These are phyloP conservation scores for Dipodomys stephensi DNA, from an alignment of 2,113 vertebrate genomes.

Conservation along the genomic window DNA sequence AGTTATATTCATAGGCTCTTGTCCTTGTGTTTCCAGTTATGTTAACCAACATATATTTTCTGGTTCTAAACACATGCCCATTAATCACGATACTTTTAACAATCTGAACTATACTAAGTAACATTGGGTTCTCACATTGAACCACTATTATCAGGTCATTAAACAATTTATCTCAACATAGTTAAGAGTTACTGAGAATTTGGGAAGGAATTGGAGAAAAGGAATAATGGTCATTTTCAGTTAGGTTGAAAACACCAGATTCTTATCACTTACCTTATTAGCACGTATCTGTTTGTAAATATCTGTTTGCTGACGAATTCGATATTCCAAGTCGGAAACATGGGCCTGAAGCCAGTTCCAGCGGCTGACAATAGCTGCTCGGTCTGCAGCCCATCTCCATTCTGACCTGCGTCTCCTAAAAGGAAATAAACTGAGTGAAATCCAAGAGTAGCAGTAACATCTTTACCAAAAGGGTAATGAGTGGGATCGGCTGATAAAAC, in stretches of 20 bases:
- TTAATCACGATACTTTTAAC: conserved; percentile 24
- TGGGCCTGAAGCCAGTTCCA: conserved; percentile 99
- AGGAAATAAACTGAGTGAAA: conserved; percentile 70
- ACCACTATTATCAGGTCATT: conserved; percentile 32
- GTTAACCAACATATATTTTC: background rate
- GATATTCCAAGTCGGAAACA: conserved; percentile 99
- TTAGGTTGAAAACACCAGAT: conserved; percentile 63
- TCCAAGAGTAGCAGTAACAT: conserved; percentile 44
- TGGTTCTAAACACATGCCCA: conserved; percentile 52
- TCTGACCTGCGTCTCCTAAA: conserved; percentile 96
- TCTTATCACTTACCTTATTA: conserved; percentile 91
- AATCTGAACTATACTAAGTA: conserved; percentile 4
- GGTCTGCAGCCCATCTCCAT: conserved; percentile 96
- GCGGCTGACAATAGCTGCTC: conserved; percentile 98
- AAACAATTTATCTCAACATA: conserved; percentile 59
- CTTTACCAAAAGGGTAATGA: background rate
- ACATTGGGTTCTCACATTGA: conserved; percentile 62
- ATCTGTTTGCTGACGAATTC: conserved; percentile 98
- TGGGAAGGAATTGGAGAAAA: background rate
- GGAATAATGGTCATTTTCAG: conserved; percentile 33
- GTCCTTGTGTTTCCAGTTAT: conserved; percentile 31
- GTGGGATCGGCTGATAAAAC: background rate
- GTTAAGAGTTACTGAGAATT: conserved; percentile 44
- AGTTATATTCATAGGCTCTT: background rate
- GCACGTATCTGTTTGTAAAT: conserved; percentile 97